These are phyloP conservation scores for Mystacides longicornis DNA, from an alignment of 2,888 invertebrate genomes.

Conservation along the genomic window DNA sequence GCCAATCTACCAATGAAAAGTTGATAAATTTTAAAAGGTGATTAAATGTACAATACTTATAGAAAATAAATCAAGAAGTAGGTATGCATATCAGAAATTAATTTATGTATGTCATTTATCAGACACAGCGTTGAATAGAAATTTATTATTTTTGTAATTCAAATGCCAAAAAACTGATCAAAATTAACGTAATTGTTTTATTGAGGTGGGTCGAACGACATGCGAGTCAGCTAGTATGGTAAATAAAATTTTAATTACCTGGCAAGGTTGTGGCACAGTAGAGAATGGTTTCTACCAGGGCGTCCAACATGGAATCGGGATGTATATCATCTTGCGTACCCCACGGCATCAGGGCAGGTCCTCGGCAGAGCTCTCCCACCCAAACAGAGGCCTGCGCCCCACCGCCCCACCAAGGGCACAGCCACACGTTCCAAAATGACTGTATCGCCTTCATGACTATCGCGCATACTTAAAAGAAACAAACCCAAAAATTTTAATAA, in stretches of 20 bases:
- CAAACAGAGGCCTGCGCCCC: slow-evolving; percentile 9
- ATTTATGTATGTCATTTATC: too few species aligned
- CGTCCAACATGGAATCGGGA: slow-evolving; percentile 21
- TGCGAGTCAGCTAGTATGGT: background rate
- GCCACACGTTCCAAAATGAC: slow-evolving; percentile 24
- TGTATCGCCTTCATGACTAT: slow-evolving; percentile 20
- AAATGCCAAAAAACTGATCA: too few species aligned
- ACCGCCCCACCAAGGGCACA: slow-evolving; percentile 23
- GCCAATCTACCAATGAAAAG: too few species aligned
- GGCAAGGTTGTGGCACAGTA: slow-evolving; percentile 22
- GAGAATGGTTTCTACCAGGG: slow-evolving; percentile 20
- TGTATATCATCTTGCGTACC: slow-evolving; percentile 7
- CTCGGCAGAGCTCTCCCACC: slow-evolving; percentile 15
- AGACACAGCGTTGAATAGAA: too few species aligned
- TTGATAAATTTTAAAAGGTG: too few species aligned
- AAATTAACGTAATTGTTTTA: too few species aligned
- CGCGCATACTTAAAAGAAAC: slow-evolving; percentile 17
- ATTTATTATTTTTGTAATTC: too few species aligned
- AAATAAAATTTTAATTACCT: slow-evolving; percentile 10
- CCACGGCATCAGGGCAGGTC: slow-evolving; percentile 23
- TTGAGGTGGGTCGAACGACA: too few species aligned
- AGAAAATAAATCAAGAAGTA: too few species aligned
- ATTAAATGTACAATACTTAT: too few species aligned
- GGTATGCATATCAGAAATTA: too few species aligned
- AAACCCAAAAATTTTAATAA: too few species aligned